Evolutionary conservation across 2,113 vertebrate species (phyloP), one percentile per base, ranked within the genome.

Genomic region (Numida meleagris): DNA sequence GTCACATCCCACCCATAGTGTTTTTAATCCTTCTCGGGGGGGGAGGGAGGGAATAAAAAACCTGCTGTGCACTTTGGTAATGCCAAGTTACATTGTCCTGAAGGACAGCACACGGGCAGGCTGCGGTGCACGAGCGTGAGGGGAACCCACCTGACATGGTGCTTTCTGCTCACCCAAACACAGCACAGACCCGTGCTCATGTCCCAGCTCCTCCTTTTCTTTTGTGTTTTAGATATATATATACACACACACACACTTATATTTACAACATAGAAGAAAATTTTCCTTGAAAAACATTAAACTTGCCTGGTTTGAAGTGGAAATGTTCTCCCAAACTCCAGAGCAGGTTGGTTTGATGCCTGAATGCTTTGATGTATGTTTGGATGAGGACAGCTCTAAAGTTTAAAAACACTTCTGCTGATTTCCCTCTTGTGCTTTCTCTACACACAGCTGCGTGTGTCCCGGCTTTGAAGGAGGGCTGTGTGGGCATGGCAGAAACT

Each of bases 371-470:
- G 87, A 94, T 71, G 83, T 46, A n/a, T 73, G 74, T 29, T 45
- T 34, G 74, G 62, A 58, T 20, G 46, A 43, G 76, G 86, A 12
- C 14, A 72, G 19, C 15, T 57, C 76, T 31, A 70, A 48, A 33
- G 31, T 2, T 33, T 61, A 74, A 70, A 88, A 58, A 12, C 57
- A 38, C 10, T 17, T 31, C 92, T 43, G 36, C 18, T 4, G 0
- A 34, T 6, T n/a, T 9, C 34, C 29, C 61, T 59, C 29, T 29
- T 50, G 58, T 2, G 1, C 20, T 51, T 20, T 6, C 65, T 82
- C 38, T 8, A 0, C 1, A 0, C 3, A 25, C 23, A 57, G 8
- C 27, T 16, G 18, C 43, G 8, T 5, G 1, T 5, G 36, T 29
- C 33, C 43, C 50, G 3, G 6, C 33, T 2, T 6, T 29, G 36